phyloP scores from a whole-genome alignment of 2,113 vertebrate genomes.

The Cyprinodon variegatus region DNA sequence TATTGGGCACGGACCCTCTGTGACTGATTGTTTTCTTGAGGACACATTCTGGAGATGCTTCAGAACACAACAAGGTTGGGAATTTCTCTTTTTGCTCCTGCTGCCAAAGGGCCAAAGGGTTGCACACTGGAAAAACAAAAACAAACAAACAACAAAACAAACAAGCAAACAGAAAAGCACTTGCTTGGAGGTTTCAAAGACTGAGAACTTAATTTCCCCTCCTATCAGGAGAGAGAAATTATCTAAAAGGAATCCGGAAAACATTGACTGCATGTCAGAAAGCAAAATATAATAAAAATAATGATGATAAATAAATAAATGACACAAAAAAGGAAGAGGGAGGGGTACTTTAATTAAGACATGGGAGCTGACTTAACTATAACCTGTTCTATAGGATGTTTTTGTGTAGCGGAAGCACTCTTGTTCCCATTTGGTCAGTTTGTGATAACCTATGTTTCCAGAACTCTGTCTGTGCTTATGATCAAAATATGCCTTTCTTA shows the following conservation, averaged over 20 bases:
- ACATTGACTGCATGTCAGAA: conserved; percentile 90
- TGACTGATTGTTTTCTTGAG: conserved; percentile 48
- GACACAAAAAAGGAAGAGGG: conserved; percentile 22
- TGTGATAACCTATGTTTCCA: conserved; percentile 88
- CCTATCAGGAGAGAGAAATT: conserved; percentile 18
- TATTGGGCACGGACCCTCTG: conserved; percentile 40
- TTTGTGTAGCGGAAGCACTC: conserved; percentile 97
- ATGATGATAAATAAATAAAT: conserved; percentile 48
- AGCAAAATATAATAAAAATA: conserved; percentile 56
- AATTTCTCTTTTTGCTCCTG: conserved; percentile 30
- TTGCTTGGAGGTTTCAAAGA: conserved; percentile 67
- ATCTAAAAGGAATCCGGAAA: conserved; percentile 38
- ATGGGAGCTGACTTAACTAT: conserved; percentile 83
- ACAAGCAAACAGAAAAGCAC: conserved; percentile 27
- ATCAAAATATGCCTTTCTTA: conserved; percentile 89
- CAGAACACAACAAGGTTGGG: conserved; percentile 26
- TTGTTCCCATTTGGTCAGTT: conserved; percentile 95
- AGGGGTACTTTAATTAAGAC: conserved; percentile 83
- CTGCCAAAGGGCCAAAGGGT: conserved; percentile 42
- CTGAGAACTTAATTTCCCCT: not conserved
- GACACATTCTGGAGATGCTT: conserved; percentile 48
- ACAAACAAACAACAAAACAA: not conserved
- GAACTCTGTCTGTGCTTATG: conserved; percentile 94
- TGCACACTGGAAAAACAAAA: conserved; percentile 67
- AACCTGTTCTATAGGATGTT: conserved; percentile 97